Base-by-base conservation (phyloP, 2,888 invertebrate species). In the Pollenia griseotomentosa region DNA sequence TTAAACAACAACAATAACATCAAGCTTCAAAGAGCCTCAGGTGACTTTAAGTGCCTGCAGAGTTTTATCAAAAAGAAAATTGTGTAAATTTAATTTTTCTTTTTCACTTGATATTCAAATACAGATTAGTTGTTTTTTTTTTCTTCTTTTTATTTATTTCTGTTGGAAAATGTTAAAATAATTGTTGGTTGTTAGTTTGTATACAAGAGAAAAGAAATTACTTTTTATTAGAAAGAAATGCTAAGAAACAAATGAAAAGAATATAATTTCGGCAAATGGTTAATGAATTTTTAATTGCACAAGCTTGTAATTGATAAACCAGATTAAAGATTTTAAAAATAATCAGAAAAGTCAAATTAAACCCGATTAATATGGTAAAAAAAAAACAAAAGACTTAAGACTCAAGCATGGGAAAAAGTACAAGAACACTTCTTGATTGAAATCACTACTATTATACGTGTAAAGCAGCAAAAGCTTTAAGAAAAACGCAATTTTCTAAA, bases 221-320 rank as follows among this genome's bases (percentile, higher is more conserved):
- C 16, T 63, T 10, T 5, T 16, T 73, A 55, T 71, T 61, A 42
- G 2, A 70, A 51, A 44, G 3, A 53, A 12, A 9, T 57, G 7
- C 23, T 8, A 1, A n/a, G 11, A n/a, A 9, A 61, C 2, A 40
- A 61, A 74, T 40, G 1, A 33, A 48, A 6, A 12, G 1, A 61
- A 51, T 40, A 19, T 40, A 46, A 57, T 51, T 59, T 48, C 8
- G 42, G 19, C 12, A 79, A 70, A 44, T 51, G 53, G 23, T 70
- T 70, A 74, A 74, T 81, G 73, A 73, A 42, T 66, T 66, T 81
- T 55, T 81, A 81, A 74, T 61, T 74, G 48, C 33, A 33, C 5
- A 40, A 16, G 6, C 5, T 6, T 33, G 33, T 6, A 33, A 33
- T 33, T 33, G 33, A 33, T 33, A 33, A 33, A 33, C 6, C 4